These are phyloP conservation scores for Epinephelus moara DNA, from an alignment of 2,113 vertebrate genomes.

Conservation along the genomic window DNA sequence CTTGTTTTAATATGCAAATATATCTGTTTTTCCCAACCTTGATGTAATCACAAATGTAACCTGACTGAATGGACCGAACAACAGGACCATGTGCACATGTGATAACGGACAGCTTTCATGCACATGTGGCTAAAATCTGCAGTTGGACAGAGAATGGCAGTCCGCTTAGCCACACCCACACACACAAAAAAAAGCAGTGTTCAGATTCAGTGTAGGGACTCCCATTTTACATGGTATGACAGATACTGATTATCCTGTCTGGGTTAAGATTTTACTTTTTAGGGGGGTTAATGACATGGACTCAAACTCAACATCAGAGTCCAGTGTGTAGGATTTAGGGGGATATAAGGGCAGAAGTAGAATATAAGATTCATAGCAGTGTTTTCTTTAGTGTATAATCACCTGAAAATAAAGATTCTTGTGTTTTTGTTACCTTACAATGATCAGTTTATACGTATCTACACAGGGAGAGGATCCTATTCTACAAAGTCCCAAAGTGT, in stretches of 20 bases:
- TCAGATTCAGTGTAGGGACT: background rate
- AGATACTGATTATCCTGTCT: background rate
- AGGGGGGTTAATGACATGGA: background rate
- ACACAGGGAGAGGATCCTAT: too few relatives aligned
- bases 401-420: too few relatives aligned
- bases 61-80: conserved; percentile 55
- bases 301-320: background rate
- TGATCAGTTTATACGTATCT: too few relatives aligned
- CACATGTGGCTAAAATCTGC: conserved; percentile 1
- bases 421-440: too few relatives aligned
- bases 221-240: background rate
- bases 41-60: conserved; percentile 74
- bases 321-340: too few relatives aligned
- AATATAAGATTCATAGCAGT: too few relatives aligned
- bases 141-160: background rate
- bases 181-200: background rate
- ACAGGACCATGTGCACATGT: conserved; percentile 46
- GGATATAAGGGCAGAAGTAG: too few relatives aligned
- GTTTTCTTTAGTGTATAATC: too few relatives aligned
- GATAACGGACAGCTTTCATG: conserved; percentile 37
- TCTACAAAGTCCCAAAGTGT: too few relatives aligned
- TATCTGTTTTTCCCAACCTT: conserved; percentile 64
- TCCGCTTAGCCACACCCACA: background rate
- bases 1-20: conserved; percentile 83
- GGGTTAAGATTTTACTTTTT: background rate